phyloP scores from a whole-genome alignment of 2,888 invertebrate genomes.

The Trypoxylon attenuatum region DNA sequence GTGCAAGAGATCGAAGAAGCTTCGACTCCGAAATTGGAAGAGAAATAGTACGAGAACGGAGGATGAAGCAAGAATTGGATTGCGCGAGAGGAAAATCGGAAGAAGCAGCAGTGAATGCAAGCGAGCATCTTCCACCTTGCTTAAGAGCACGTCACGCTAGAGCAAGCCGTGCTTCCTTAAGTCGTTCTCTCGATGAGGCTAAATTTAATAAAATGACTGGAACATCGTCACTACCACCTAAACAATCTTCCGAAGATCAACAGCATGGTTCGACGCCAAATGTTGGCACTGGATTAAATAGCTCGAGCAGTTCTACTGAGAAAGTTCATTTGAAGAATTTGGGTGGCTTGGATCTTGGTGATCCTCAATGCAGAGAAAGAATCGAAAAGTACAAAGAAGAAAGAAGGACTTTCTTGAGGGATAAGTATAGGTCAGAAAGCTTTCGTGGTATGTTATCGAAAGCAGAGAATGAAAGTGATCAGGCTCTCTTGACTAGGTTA shows the following conservation, averaged over 20 bases:
- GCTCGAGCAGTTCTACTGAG: constrained; percentile 52
- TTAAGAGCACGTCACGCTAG: constrained; percentile 76
- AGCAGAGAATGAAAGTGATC: constrained; percentile 69
- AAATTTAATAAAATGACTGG: constrained; percentile 71
- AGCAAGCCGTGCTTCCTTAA: constrained; percentile 66
- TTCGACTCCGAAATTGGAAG: constrained; percentile 76
- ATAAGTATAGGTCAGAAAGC: constrained; percentile 90
- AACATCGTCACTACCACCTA: constrained; percentile 69
- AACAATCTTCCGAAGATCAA: constrained; percentile 65
- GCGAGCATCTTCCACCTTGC: constrained; percentile 77
- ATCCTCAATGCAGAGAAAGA: constrained; percentile 80
- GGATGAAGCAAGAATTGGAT: constrained; percentile 74
- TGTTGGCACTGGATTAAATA: constrained; percentile 59
- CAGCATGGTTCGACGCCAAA: constrained; percentile 72
- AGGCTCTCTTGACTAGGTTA: constrained; percentile 72
- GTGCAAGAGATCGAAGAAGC: constrained; percentile 67
- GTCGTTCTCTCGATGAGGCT: constrained; percentile 70
- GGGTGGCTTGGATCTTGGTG: constrained; percentile 69
- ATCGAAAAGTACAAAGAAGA: constrained; percentile 95
- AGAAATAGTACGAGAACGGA: constrained; percentile 74
- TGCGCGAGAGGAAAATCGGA: constrained; percentile 66
- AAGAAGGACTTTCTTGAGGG: constrained; percentile 87
- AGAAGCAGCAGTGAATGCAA: constrained; percentile 54
- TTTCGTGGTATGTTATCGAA: constrained; percentile 77
- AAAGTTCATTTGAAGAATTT: constrained; percentile 63